Conservation (phyloP, 2,113 vertebrate species). For the Canis aureus region DNA sequence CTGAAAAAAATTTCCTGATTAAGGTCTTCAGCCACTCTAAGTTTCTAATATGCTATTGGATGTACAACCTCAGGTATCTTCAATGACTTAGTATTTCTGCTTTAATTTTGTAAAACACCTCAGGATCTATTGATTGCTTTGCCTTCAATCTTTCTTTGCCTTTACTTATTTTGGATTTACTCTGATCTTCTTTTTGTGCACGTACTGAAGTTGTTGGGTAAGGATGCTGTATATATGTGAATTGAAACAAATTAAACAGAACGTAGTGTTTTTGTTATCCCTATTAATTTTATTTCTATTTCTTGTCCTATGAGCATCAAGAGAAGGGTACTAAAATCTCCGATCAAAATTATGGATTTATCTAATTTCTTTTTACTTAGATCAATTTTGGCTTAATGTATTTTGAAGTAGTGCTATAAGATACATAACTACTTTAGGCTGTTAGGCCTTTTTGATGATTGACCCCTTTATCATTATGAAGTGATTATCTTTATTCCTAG, state of each 20-base stretch:
- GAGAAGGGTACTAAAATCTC: not conserved
- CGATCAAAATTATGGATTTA: not conserved
- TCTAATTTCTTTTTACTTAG: not conserved
- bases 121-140: not conserved
- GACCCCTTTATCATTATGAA: not conserved
- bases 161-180: slow-evolving; percentile 8
- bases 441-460: not conserved
- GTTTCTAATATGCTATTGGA: not conserved
- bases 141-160: not conserved
- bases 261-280: not conserved
- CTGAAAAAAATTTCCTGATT: not conserved
- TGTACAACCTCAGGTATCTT: not conserved
- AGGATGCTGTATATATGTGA: not conserved
- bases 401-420: not conserved
- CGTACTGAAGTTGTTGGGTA: not conserved
- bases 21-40: not conserved
- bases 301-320: not conserved
- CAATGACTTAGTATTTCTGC: not conserved
- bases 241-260: not conserved
- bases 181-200: not conserved
- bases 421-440: not conserved
- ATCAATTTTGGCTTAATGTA: not conserved
- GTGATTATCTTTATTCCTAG: not conserved
- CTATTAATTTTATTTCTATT: not conserved
- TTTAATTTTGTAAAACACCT: not conserved